Evolutionary conservation across 2,113 vertebrate species (phyloP).

Genomic region (Conger conger): DNA sequence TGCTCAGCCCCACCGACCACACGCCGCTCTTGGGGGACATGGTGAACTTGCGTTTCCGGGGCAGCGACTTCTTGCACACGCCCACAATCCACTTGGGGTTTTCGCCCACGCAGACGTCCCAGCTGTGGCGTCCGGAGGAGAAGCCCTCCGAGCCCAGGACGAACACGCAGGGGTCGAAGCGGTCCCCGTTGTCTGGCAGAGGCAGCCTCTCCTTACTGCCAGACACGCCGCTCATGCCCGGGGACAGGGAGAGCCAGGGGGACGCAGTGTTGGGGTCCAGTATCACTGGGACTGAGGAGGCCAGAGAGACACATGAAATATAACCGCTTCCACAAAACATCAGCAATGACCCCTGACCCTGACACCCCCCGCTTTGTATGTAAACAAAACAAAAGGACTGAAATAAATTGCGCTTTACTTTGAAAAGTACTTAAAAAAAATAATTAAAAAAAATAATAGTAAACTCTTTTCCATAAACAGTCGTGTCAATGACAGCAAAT

Average conservation of each 20-base stretch:
- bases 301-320: neutral
- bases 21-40: slow-evolving; percentile 63
- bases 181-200: slow-evolving; percentile 61
- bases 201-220: slow-evolving; percentile 57
- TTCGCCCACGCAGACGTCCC: slow-evolving; percentile 67
- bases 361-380: too few relatives aligned
- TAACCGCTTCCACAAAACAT: neutral
- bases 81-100: slow-evolving; percentile 71
- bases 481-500: too few relatives aligned
- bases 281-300: slow-evolving; percentile 61
- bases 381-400: too few relatives aligned
- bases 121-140: slow-evolving; percentile 64
- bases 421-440: too few relatives aligned
- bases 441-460: too few relatives aligned
- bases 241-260: slow-evolving; percentile 62
- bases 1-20: slow-evolving; percentile 68
- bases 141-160: slow-evolving; percentile 66
- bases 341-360: too few relatives aligned
- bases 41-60: slow-evolving; percentile 68
- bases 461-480: too few relatives aligned
- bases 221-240: slow-evolving; percentile 53
- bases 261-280: slow-evolving; percentile 67
- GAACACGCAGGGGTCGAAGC: slow-evolving; percentile 71
- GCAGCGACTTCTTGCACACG: slow-evolving; percentile 62
- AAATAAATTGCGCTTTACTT: too few relatives aligned